phyloP scores from a whole-genome alignment of 92 coral and sea anemone genomes.

The Umimayanthus chanpuru region DNA sequence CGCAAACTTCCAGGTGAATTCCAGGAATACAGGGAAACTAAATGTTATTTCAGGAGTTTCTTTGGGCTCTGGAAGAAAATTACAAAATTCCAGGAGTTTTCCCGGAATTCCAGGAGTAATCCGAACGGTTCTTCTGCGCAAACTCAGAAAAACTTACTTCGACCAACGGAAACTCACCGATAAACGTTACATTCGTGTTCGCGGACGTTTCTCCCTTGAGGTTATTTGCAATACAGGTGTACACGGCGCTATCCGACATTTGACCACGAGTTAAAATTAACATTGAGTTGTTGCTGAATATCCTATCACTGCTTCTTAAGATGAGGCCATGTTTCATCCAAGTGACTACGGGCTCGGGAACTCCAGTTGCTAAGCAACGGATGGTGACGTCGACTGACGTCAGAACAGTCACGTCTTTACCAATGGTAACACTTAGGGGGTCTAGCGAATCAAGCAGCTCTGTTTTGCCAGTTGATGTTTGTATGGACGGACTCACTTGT shows the following conservation, averaged over 20 bases:
- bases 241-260: constrained; percentile 8
- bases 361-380: constrained; percentile 13
- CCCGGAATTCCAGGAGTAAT: too few relatives aligned
- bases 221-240: not conserved
- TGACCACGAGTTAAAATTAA: constrained; percentile 7
- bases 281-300: not conserved
- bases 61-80: too few relatives aligned
- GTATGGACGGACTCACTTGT: not conserved
- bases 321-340: constrained; percentile 6
- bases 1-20: too few relatives aligned
- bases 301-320: not conserved
- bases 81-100: too few relatives aligned
- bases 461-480: not conserved
- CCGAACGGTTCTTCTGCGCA: too few relatives aligned
- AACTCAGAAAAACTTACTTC: not conserved
- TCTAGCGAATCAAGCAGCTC: constrained; percentile 1
- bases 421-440: not conserved
- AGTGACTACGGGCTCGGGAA: not conserved
- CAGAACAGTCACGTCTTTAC: constrained; percentile 15
- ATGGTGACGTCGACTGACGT: constrained; percentile 3
- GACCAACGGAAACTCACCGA: constrained; percentile 1
- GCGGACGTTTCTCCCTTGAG: constrained; percentile 5
- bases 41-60: too few relatives aligned
- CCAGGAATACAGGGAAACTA: too few relatives aligned
- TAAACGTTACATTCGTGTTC: not conserved